These are phyloP conservation scores for Oscheius sp. DNA, from an alignment of 2,888 invertebrate genomes.

Conservation along the genomic window DNA sequence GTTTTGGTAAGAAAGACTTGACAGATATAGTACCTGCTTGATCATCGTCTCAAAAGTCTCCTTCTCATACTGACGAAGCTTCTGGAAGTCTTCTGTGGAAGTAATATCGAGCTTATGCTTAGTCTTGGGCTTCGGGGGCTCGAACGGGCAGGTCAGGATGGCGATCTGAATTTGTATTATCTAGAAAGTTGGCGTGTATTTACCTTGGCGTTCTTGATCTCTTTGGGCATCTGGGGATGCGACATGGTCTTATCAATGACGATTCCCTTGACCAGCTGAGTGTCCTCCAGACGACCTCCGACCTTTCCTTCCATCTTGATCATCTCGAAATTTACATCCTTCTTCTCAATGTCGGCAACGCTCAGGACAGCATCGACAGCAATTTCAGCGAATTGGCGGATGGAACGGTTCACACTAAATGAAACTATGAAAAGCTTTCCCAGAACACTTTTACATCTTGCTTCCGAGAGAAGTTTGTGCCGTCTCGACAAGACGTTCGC, in stretches of 20 bases:
- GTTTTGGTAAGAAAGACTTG: neutral
- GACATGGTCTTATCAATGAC: constrained; percentile 90
- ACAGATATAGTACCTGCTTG: constrained; percentile 75
- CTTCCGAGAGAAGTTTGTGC: constrained; percentile 98
- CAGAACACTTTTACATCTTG: constrained; percentile 81
- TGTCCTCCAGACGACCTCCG: constrained; percentile 96
- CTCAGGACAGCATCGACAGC: constrained; percentile 96
- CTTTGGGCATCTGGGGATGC: constrained; percentile 97
- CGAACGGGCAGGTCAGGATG: constrained; percentile 98
- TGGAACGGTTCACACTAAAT: constrained; percentile 89
- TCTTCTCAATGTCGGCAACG: constrained; percentile 91
- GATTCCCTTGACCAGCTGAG: constrained; percentile 93
- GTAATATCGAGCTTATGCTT: constrained; percentile 99
- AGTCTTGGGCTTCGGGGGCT: constrained; percentile 99
- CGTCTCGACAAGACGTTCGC: constrained; percentile 89
- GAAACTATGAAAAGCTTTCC: neutral
- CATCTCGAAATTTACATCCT: constrained; percentile 97
- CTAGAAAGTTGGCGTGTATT: neutral
- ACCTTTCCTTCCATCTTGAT: constrained; percentile 96
- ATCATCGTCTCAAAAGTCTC: constrained; percentile 97
- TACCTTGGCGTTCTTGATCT: constrained; percentile 62
- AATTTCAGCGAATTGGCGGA: constrained; percentile 96
- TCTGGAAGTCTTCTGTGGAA: constrained; percentile 90
- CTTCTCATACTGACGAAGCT: constrained; percentile 88
- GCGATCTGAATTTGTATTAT: constrained; percentile 79